phyloP scores from a whole-genome alignment of 2,888 invertebrate species.

The Lasioglossum zephyrum region DNA sequence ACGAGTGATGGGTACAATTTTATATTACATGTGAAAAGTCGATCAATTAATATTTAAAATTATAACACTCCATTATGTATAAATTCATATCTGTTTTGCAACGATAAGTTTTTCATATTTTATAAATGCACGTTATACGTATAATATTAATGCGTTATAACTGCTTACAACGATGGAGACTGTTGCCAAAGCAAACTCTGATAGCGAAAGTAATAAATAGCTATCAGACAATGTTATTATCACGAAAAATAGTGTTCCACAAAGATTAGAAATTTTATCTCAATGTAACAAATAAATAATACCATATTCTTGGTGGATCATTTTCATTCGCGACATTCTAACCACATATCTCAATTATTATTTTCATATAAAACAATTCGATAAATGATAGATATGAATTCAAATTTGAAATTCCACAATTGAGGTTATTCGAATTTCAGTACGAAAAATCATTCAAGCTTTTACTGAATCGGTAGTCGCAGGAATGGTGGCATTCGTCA shows the following conservation, averaged over 20 bases:
- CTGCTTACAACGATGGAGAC: too few species aligned
- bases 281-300: neutral
- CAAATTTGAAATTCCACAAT: neutral
- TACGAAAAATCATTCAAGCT: neutral
- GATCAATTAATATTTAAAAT: neutral
- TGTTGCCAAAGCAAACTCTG: too few species aligned
- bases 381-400: neutral
- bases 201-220: too few species aligned
- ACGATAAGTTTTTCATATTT: too few species aligned
- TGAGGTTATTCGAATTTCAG: neutral
- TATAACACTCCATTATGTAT: too few species aligned
- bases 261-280: neutral
- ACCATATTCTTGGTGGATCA: neutral
- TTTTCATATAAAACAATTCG: neutral
- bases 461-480: neutral
- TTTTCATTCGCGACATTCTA: neutral
- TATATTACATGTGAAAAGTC: neutral
- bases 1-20: neutral
- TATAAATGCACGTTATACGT: too few species aligned
- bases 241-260: too few species aligned
- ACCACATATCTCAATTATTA: neutral
- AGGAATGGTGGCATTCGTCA: neutral
- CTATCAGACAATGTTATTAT: too few species aligned
- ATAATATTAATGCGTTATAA: too few species aligned
- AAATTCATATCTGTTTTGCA: too few species aligned